These are phyloP conservation scores for Drosophila trapezifrons DNA, from an alignment of 1,140 invertebrate genomes.

Conservation along the genomic window DNA sequence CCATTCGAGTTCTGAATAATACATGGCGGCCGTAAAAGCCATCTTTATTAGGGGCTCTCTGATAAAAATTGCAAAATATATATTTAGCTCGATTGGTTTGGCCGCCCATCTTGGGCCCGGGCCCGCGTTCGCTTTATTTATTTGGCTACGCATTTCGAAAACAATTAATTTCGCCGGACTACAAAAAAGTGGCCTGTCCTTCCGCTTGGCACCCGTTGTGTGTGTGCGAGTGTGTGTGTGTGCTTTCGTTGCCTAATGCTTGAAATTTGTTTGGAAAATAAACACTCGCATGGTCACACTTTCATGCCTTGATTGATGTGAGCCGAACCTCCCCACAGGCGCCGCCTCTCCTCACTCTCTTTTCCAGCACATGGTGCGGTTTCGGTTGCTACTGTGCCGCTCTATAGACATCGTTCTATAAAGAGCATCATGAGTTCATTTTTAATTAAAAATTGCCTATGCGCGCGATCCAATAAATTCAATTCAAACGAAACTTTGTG, in stretches of 20 bases:
- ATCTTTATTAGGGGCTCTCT: conserved; percentile 32
- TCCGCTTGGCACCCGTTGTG: conserved; percentile 27
- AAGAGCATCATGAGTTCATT: conserved; percentile 67
- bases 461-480: conserved; percentile 29
- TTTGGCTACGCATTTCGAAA: conserved; percentile 72
- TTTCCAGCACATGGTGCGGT: conserved; percentile 48
- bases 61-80: conserved; percentile 31
- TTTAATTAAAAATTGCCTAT: conserved; percentile 73
- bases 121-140: conserved; percentile 45
- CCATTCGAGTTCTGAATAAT: conserved; percentile 45
- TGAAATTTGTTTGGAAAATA: conserved; percentile 71
- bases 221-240: neutral
- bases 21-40: conserved; percentile 39
- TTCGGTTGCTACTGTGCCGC: conserved; percentile 14
- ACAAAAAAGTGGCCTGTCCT: conserved; percentile 53
- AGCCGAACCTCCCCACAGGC: conserved; percentile 21
- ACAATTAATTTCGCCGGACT: conserved; percentile 71
- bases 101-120: conserved; percentile 9
- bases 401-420: conserved; percentile 27
- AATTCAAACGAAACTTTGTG: conserved; percentile 17
- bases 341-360: neutral
- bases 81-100: conserved; percentile 41
- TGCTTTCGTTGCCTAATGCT: conserved; percentile 19
- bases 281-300: conserved; percentile 75
- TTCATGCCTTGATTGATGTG: conserved; percentile 71